These are phyloP conservation scores for Polyergus mexicanus DNA, from an alignment of 1,140 invertebrate species.

Conservation along the genomic window DNA sequence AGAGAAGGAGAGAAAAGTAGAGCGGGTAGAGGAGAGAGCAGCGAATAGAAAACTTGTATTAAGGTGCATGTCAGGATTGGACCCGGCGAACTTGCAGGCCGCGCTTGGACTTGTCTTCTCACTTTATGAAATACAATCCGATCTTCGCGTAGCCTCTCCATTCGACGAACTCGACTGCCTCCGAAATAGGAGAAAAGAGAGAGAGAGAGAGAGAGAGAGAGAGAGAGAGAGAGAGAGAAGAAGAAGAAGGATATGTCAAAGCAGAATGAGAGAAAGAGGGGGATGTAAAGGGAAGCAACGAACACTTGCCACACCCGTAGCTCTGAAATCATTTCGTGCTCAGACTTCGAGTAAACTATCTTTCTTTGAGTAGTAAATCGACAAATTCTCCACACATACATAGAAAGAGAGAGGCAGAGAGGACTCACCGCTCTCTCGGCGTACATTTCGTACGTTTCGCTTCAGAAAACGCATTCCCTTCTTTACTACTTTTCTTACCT, in stretches of 20 bases:
- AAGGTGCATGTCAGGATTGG: slow-evolving; percentile 67
- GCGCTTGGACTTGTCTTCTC: slow-evolving; percentile 73
- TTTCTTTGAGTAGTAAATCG: slow-evolving; percentile 74
- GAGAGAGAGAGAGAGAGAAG: background rate
- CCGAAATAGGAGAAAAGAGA: background rate
- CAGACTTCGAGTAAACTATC: slow-evolving; percentile 73
- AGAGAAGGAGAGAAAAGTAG: slow-evolving; percentile 18
- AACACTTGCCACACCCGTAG: slow-evolving; percentile 64
- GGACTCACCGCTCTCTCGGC: slow-evolving; percentile 60
- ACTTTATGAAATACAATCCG: slow-evolving; percentile 75
- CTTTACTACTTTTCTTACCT: background rate
- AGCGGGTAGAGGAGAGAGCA: slow-evolving; percentile 31
- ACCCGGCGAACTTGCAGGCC: slow-evolving; percentile 56
- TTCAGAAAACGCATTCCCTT: slow-evolving; percentile 6
- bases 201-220: slow-evolving; percentile 1
- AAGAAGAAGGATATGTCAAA: background rate
- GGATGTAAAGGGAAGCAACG: slow-evolving; percentile 54
- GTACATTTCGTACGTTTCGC: slow-evolving; percentile 50
- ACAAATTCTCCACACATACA: slow-evolving; percentile 57
- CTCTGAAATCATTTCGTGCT: slow-evolving; percentile 74
- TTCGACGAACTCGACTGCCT: slow-evolving; percentile 63
- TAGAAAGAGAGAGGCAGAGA: too few relatives aligned
- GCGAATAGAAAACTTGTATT: slow-evolving; percentile 75
- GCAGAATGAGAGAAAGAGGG: slow-evolving; percentile 32
- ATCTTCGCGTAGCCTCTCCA: slow-evolving; percentile 63